phyloP scores from a whole-genome alignment of 1,140 invertebrate genomes.

The Leptinotarsa lineolata region DNA sequence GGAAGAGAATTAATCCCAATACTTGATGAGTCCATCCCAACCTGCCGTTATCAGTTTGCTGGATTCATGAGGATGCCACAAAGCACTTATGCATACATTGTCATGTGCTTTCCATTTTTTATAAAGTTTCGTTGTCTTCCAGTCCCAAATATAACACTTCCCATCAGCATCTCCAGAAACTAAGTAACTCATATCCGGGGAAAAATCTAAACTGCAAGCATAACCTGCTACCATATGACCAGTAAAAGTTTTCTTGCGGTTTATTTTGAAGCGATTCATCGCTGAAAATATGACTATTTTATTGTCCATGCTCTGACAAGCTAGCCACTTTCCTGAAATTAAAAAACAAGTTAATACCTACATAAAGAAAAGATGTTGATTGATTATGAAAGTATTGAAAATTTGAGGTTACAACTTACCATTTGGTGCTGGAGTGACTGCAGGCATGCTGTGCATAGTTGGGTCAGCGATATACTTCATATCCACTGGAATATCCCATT shows the following conservation, averaged over 20 bases:
- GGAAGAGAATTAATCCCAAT: constrained; percentile 83
- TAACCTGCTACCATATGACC: constrained; percentile 99
- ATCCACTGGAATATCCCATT: constrained; percentile 99
- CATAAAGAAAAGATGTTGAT: no score
- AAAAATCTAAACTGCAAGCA: constrained; percentile 96
- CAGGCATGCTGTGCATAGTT: constrained; percentile 98
- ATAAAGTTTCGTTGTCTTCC: constrained; percentile 97
- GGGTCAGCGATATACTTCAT: constrained; percentile 99
- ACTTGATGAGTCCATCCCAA: constrained; percentile 98
- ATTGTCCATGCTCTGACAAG: constrained; percentile 99
- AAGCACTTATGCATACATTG: constrained; percentile 88
- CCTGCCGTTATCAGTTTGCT: constrained; percentile 95
- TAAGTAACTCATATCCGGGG: constrained; percentile 98
- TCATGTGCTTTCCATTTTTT: constrained; percentile 99
- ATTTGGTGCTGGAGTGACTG: constrained; percentile 92
- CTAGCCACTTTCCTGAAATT: constrained; percentile 84
- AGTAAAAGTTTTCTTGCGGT: constrained; percentile 95
- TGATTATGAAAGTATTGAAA: no score
- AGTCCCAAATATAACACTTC: constrained; percentile 98
- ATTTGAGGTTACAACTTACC: constrained; percentile 56
- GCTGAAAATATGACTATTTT: constrained; percentile 98
- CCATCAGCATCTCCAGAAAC: constrained; percentile 99
- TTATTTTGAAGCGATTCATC: constrained; percentile 95
- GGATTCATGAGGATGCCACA: constrained; percentile 99
- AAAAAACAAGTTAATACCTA: neutral